A percentile compares a stretch with the other conserved stretches of the same genome.
Conservation (phyloP, 2,797 vertebrate species). For the Rachycentron canadum region DNA sequence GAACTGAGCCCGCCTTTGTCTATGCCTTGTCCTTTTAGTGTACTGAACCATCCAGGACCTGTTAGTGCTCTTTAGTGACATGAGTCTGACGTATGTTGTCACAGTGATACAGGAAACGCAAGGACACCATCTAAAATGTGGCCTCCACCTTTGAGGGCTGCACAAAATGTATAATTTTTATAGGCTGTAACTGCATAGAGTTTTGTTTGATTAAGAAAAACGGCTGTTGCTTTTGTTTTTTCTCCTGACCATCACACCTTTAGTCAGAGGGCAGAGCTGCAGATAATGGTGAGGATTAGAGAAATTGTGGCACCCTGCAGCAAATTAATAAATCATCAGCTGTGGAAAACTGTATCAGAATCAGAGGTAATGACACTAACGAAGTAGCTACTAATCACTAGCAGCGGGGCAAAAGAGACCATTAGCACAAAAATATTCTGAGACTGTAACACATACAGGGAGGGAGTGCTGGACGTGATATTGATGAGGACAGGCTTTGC, state of each 20-base stretch:
- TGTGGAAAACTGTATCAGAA: constrained; percentile 17
- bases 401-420: constrained; percentile 3
- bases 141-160: not conserved
- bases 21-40: not conserved
- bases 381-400: constrained; percentile 21
- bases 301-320: not conserved
- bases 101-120: not conserved
- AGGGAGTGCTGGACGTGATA: not conserved
- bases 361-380: constrained; percentile 31
- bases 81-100: not conserved
- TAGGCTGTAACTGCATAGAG: not conserved
- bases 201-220: constrained; percentile 2
- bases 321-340: constrained; percentile 13
- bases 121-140: not conserved
- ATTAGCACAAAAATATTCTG: not conserved
- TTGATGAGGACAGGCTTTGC: not conserved
- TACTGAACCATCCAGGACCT: constrained; percentile 3
- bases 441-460: not conserved
- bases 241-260: not conserved
- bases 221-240: not conserved
- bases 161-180: not conserved
- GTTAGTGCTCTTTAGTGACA: not conserved
- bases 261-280: not conserved
- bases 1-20: not conserved
- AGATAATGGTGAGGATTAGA: constrained; percentile 12